Evolutionary conservation across 2,113 vertebrate species (phyloP).

Genomic region (Patagioenas fasciata): DNA sequence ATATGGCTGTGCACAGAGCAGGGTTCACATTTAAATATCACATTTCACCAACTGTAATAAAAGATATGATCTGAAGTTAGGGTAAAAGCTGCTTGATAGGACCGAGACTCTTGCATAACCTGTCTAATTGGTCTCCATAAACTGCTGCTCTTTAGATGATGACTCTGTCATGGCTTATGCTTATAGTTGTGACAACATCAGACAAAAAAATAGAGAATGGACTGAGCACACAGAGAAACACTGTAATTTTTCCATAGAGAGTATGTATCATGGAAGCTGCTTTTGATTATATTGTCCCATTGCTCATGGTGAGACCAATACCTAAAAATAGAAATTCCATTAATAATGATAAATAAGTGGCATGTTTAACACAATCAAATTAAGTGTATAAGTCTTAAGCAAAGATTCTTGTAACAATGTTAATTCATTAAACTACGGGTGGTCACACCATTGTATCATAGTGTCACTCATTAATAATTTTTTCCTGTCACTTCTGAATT

Average conservation of each 20-base stretch:
- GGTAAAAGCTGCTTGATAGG: not conserved
- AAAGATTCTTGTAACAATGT: slow-evolving; percentile 12
- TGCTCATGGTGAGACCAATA: not conserved
- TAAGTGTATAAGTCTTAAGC: slow-evolving; percentile 9
- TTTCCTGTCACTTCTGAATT: slow-evolving; percentile 43
- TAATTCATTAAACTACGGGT: slow-evolving; percentile 42
- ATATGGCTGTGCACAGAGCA: not conserved
- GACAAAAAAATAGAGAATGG: not conserved
- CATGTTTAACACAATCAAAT: slow-evolving; percentile 21
- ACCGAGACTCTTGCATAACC: not conserved
- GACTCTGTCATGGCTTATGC: not conserved
- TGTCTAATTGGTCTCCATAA: not conserved
- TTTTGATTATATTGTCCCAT: not conserved
- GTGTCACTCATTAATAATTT: slow-evolving; percentile 32
- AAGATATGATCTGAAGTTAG: not conserved
- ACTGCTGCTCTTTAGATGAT: not conserved
- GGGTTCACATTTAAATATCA: not conserved
- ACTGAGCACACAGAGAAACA: not conserved
- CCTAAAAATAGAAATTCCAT: slow-evolving; percentile 52
- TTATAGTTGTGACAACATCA: not conserved
- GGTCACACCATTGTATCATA: not conserved
- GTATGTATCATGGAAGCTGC: not conserved
- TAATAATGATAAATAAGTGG: slow-evolving; percentile 44
- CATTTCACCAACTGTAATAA: not conserved
- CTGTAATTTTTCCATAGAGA: not conserved